phyloP scores from a whole-genome alignment of 2,888 invertebrate genomes.

The Molorchus minor region DNA sequence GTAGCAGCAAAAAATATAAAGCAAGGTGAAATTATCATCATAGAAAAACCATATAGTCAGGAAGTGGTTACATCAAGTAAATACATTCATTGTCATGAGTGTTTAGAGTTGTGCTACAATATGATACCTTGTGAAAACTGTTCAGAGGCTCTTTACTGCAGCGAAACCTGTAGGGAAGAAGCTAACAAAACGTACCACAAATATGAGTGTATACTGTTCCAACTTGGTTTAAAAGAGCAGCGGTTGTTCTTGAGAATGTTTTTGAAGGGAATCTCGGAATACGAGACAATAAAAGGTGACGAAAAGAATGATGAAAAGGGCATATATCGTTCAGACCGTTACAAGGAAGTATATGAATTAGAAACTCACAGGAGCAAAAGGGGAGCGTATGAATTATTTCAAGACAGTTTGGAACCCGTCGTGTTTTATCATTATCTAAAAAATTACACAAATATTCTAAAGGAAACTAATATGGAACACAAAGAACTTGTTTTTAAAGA shows the following conservation, averaged over 20 bases:
- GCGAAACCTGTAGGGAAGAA: conserved; percentile 68
- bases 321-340: conserved; percentile 59
- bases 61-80: conserved; percentile 65
- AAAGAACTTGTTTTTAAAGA: conserved; percentile 24
- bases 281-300: neutral
- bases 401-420: conserved; percentile 66
- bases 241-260: conserved; percentile 71
- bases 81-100: conserved; percentile 72
- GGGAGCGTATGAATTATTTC: conserved; percentile 75
- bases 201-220: conserved; percentile 76
- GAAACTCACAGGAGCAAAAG: conserved; percentile 64
- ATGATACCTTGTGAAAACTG: conserved; percentile 72
- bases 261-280: conserved; percentile 46
- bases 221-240: conserved; percentile 71
- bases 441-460: conserved; percentile 67
- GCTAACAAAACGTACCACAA: conserved; percentile 77
- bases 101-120: conserved; percentile 67
- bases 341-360: conserved; percentile 71
- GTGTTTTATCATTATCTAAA: conserved; percentile 70
- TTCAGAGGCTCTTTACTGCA: conserved; percentile 72
- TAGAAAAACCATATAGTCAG: conserved; percentile 78
- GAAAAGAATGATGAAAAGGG: neutral
- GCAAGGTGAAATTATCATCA: conserved; percentile 77
- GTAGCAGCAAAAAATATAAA: conserved; percentile 72
- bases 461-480: conserved; percentile 43